Conservation (phyloP, 2,888 invertebrate genomes). For the Tetragnatha montana region DNA sequence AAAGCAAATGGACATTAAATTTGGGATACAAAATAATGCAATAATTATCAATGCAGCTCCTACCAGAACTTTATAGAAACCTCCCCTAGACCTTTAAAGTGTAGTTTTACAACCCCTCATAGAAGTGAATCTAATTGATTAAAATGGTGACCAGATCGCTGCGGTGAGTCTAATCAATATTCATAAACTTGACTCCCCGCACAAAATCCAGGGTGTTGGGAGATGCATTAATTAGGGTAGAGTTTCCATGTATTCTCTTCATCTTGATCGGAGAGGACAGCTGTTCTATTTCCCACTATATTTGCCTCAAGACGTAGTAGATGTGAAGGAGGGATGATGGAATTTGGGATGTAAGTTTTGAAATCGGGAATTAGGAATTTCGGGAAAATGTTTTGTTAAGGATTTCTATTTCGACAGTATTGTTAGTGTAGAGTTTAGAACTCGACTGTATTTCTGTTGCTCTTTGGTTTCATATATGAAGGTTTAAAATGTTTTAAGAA, state of each 20-base stretch:
- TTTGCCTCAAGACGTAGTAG: neutral
- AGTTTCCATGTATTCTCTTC: neutral
- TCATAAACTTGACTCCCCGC: constrained; percentile 12
- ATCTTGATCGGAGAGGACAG: neutral
- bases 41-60: too few relatives aligned
- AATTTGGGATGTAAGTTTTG: too few relatives aligned
- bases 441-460: too few relatives aligned
- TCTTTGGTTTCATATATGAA: too few relatives aligned
- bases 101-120: neutral
- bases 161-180: constrained; percentile 26
- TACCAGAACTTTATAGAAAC: neutral
- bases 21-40: too few relatives aligned
- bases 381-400: too few relatives aligned
- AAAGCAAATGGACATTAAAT: too few relatives aligned
- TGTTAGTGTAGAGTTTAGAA: too few relatives aligned
- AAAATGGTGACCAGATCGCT: constrained; percentile 3
- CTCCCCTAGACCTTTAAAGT: neutral
- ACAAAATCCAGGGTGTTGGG: neutral
- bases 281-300: neutral
- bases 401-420: too few relatives aligned
- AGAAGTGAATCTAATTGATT: constrained; percentile 29
- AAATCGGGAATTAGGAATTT: too few relatives aligned
- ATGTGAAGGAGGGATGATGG: too few relatives aligned
- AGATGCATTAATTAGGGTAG: constrained; percentile 7
- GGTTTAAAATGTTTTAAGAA: too few relatives aligned